Base-by-base conservation (phyloP, 2,888 invertebrate species). In the Galerucella nymphaeae region DNA sequence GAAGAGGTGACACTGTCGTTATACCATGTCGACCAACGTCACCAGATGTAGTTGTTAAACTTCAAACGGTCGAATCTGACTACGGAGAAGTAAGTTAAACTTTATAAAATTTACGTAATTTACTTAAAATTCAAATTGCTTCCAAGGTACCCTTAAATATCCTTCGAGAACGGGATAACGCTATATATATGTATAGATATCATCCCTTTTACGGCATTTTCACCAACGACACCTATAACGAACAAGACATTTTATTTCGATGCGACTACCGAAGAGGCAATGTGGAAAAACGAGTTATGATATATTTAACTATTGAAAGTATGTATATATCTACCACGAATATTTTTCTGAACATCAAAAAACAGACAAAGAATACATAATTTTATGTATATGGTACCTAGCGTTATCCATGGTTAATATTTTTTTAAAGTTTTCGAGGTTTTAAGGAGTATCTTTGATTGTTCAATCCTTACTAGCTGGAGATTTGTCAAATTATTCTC, bases 1-100 rank as follows among this genome's bases (percentile, higher is more conserved):
- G 85, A 4, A 88, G 89, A 75, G 85, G 87, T 75, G 82, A 80
- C 1, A 82, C 86, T 20, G 85, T 87, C 0, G 81, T 88, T 1
- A 88, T 93, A 77, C 91, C 92, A 30, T 93, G 93, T 80, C 88
- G 90, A 62, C 91, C 92, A 6, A 89, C 92, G 1, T 88, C 90
- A 63, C 91, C 91, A 2, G 85, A 88, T 71, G 86, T 90, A 2
- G 83, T 86, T 20, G 90, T 92, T 1, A 76, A 85, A 59, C 82
- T 90, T 9, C n/a, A 11, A 13, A 82, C 80, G 16, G 81, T 79
- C 75, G 78, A 78, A n/a, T 57, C 50, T 2, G 69, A 62, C 18
- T 14, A 62, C 13, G 61, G 65, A 63, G 58, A 57, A 42, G 76
- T 57, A 66, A 57, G 66, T 58, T 13, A 3, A 11, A 0, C 8